A percentile compares a stretch with the other conserved stretches of the same genome.
Evolutionary conservation across 2,888 invertebrate species (phyloP).

Genomic region (Miltochrista miniata): DNA sequence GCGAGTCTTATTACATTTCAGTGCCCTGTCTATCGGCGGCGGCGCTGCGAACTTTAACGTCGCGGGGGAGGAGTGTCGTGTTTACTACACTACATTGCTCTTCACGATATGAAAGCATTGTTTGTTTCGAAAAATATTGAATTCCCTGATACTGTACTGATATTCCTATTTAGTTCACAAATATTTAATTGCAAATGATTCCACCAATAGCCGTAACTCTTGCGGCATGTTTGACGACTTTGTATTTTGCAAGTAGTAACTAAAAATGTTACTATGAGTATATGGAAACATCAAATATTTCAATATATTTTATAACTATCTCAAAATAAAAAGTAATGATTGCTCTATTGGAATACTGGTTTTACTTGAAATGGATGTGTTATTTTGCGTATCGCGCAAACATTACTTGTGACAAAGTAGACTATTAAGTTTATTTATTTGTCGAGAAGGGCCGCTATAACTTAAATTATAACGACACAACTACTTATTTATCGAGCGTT

Average conservation of each 20-base stretch:
- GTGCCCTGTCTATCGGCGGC: slow-evolving; percentile 2
- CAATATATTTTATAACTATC: no score
- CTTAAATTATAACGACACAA: neutral
- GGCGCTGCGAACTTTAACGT: neutral
- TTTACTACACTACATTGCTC: neutral
- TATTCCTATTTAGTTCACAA: no score
- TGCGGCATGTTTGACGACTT: no score
- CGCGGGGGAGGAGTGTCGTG: slow-evolving; percentile 1
- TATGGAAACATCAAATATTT: no score
- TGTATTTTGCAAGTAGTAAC: no score
- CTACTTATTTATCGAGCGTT: neutral
- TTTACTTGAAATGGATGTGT: neutral
- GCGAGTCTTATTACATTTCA: slow-evolving; percentile 13
- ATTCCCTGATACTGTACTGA: neutral
- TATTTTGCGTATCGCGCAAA: neutral
- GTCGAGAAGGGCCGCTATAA: neutral
- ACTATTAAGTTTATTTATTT: neutral
- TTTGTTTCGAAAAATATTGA: neutral
- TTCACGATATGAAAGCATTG: neutral
- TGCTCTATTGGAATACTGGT: neutral
- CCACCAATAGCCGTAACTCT: no score
- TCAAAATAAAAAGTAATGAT: no score
- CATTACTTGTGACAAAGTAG: neutral
- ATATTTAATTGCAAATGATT: no score
- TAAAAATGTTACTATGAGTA: no score